Evolutionary conservation across 2,113 vertebrate genomes (phyloP).

Genomic region (Budorcas taxicolor): DNA sequence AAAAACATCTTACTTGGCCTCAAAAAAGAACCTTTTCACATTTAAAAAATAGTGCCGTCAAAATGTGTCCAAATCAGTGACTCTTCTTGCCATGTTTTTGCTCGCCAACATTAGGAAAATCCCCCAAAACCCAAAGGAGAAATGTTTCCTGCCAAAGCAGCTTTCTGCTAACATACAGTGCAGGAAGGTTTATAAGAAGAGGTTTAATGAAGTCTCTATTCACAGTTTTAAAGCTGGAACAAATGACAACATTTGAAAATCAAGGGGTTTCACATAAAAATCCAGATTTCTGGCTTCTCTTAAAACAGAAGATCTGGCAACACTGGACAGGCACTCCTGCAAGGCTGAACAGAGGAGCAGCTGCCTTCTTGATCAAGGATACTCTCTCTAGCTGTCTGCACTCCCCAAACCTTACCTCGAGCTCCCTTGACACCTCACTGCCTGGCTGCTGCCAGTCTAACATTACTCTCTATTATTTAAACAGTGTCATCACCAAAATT

Average conservation of each 20-base stretch:
- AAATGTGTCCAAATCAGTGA: background rate
- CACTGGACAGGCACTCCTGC: background rate
- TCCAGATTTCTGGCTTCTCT: conserved; percentile 37
- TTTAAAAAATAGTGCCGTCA: background rate
- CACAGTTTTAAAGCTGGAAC: conserved; percentile 25
- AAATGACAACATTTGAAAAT: conserved; percentile 32
- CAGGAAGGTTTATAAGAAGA: background rate
- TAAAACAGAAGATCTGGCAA: background rate
- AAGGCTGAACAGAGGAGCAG: background rate
- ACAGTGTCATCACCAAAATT: background rate
- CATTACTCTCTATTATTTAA: background rate
- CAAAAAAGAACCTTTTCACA: background rate
- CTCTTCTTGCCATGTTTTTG: background rate
- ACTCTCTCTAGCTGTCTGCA: fast-evolving
- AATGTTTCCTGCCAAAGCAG: background rate
- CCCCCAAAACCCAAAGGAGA: background rate
- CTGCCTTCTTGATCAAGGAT: background rate
- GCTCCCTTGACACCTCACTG: background rate
- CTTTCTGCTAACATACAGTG: background rate
- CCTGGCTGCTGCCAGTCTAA: background rate
- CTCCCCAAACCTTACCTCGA: fast-evolving
- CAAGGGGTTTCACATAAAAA: background rate
- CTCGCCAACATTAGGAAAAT: background rate
- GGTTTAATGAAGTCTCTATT: conserved; percentile 14
- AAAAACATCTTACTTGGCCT: background rate